Percentiles rank a stretch among this genome's conserved stretches.
These are phyloP conservation scores for Parnassius glacialis DNA, from an alignment of 2,888 invertebrate genomes.

Conservation along the genomic window DNA sequence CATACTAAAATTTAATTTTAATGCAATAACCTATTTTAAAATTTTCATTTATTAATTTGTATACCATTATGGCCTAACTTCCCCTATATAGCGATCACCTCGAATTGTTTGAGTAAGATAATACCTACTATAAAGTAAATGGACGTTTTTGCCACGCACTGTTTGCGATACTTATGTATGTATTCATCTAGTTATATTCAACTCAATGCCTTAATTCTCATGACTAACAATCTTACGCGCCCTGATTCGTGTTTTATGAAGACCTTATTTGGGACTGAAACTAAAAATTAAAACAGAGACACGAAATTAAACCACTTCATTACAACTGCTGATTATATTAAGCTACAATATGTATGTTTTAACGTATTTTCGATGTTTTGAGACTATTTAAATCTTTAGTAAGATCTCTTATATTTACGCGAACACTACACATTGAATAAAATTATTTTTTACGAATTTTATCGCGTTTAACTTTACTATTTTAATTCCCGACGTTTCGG, in stretches of 20 bases:
- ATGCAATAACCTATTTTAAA: not conserved
- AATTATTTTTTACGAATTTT: no score
- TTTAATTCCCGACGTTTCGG: no score
- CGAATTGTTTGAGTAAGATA: constrained; percentile 19
- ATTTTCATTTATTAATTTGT: not conserved
- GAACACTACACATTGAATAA: no score
- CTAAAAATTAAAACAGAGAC: no score
- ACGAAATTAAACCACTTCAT: no score
- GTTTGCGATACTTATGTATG: constrained; percentile 17
- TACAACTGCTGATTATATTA: no score
- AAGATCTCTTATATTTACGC: no score
- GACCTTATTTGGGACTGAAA: not conserved
- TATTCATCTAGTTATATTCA: constrained; percentile 4
- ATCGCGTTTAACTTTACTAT: no score
- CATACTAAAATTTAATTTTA: not conserved
- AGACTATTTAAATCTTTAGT: no score
- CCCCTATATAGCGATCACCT: constrained; percentile 11
- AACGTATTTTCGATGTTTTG: no score
- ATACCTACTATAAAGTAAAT: constrained; percentile 18
- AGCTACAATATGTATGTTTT: no score
- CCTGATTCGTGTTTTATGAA: constrained; percentile 7
- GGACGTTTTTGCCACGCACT: constrained; percentile 24
- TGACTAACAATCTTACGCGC: constrained; percentile 7
- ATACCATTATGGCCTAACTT: not conserved
- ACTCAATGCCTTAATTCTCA: constrained; percentile 26